Evolutionary conservation across 2,797 vertebrate genomes (phyloP), one percentile per base, ranked within the genome.

Genomic region (Carcharodon carcharias): DNA sequence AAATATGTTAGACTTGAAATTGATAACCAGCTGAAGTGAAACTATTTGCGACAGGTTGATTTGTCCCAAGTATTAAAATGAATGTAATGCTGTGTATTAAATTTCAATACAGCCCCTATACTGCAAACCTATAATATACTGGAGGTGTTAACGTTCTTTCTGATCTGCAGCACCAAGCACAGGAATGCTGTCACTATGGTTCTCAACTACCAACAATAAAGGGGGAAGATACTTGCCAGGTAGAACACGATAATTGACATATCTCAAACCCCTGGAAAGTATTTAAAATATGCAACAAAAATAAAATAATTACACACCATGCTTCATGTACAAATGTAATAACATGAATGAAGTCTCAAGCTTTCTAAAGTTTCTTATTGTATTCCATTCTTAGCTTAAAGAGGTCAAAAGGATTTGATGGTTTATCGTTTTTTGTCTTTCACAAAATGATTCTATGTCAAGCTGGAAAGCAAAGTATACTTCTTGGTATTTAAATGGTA

Each of bases 241-340:
- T 67, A 28, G 12, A 31, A 54, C 50, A 54, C 67, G 31, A 31
- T 95, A 54, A 50, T 31, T 89, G 26, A 50, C 4, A 54, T 71
- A 95, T 71, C 45, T 26, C 35, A 95, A 95, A 95, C 12, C 14
- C 54, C 23, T 3, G 58, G 23, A 71, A 95, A 95, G 45, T 23
- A 89, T 54, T 71, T 71, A 54, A 95, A 95, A 45, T 65, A 40
- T 94, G 69, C 65, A 95, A n/a, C 45, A 93, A 56, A 65, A 50
- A 50, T 50, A 50, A 94, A 94, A 26, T 65, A 2, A 5, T 50
- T 31, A 71, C 45, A 50, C 26, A 50, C 54, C 40, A 54, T 95
- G 40, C 2, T 71, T 8, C 31, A 54, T 71, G 65, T 54, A 31
- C 67, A 94, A 94, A 7, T 23, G 45, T 50, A 28, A 31, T 11